Base-by-base conservation (phyloP, 2,888 invertebrate species). In the Phoenoteleia sp. region DNA sequence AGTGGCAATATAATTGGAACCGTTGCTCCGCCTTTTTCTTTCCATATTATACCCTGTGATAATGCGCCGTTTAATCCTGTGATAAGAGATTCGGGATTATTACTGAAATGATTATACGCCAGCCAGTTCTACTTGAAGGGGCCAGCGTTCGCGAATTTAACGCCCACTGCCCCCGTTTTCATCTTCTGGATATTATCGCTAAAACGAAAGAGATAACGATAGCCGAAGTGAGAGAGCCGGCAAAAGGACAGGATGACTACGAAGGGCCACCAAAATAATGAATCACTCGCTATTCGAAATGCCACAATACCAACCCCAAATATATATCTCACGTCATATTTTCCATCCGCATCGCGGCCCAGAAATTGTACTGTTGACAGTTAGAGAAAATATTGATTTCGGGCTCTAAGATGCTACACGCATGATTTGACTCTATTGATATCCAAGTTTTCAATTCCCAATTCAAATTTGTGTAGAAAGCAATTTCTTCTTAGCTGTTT, bases 51-150 rank as follows among this genome's bases (percentile, higher is more conserved):
- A 29, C 25, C n/a, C n/a, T n/a, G 66, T 58, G 36, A 36, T 47
- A 74, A 62, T 54, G 58, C 45, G 58, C n/a, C 83, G 89, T 90
- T 91, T 92, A 92, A 92, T 91, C 89, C 89, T 56, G 81, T 81
- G 88, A 86, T 86, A 86, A 86, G 86, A 89, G 90, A 88, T 88
- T 88, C 81, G 85, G 90, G 91, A 91, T 92, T 91, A 91, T 89
- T 49, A 67, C 58, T 90, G 91, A 91, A 92, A 92, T 92, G 90
- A 92, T 91, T 91, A 89, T 90, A 87, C 90, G 87, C 87, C 88
- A 83, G 86, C 88, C 87, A 88, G 88, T 89, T 89, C 88, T 88
- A 91, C 90, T 91, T 88, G 88, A 86, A 87, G 85, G 81, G 86
- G 71, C 74, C 81, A 85, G 66, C 81, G 42, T 74, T 66, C 29